These are phyloP conservation scores for Lydus trimaculatus DNA, from an alignment of 2,888 invertebrate species.

Conservation along the genomic window DNA sequence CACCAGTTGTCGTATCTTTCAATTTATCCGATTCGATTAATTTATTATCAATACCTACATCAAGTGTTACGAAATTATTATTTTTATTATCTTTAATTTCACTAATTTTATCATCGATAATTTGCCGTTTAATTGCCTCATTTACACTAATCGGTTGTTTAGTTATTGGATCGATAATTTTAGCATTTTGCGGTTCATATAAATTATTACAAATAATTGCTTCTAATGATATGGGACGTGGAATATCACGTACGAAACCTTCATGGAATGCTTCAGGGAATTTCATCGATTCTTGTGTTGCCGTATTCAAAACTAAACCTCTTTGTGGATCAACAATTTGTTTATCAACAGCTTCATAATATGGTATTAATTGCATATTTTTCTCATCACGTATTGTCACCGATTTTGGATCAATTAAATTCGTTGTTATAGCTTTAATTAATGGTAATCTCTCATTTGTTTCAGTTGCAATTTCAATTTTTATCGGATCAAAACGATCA, in stretches of 20 bases:
- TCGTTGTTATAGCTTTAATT: constrained; percentile 78
- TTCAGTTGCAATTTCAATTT: constrained; percentile 67
- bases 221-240: constrained; percentile 78
- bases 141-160: constrained; percentile 75
- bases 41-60: constrained; percentile 75
- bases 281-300: constrained; percentile 73
- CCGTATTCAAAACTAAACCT: constrained; percentile 74
- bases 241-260: constrained; percentile 73
- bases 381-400: constrained; percentile 77
- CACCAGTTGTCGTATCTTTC: constrained; percentile 75
- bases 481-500: constrained; percentile 72
- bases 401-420: constrained; percentile 79
- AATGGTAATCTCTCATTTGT: constrained; percentile 72
- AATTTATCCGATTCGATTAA: constrained; percentile 77
- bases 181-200: constrained; percentile 74
- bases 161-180: constrained; percentile 75
- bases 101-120: constrained; percentile 82
- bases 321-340: constrained; percentile 79
- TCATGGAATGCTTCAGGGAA: constrained; percentile 74
- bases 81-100: constrained; percentile 80
- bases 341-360: constrained; percentile 82
- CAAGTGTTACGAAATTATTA: constrained; percentile 75
- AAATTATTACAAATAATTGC: constrained; percentile 76
- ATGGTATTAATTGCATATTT: constrained; percentile 76
- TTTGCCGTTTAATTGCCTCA: constrained; percentile 79